These are phyloP conservation scores for Brachyptera risi DNA, from an alignment of 2,888 invertebrate species.

Conservation along the genomic window DNA sequence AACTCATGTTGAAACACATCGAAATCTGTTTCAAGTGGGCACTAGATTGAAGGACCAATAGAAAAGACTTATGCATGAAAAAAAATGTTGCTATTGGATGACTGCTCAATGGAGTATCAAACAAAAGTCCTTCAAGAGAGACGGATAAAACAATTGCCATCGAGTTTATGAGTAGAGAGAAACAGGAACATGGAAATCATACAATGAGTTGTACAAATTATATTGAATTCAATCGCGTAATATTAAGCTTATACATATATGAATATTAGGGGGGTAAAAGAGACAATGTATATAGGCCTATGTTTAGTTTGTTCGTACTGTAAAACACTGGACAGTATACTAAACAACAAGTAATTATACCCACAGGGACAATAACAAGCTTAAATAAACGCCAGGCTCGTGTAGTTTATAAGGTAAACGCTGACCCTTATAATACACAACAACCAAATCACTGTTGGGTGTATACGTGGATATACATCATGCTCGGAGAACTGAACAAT, in stretches of 20 bases:
- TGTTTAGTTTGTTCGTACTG: constrained; percentile 4
- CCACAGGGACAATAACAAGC: constrained; percentile 18
- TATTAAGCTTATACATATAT: not conserved
- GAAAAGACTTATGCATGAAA: no score
- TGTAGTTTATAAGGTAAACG: constrained; percentile 7
- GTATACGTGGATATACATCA: not conserved
- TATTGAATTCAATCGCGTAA: constrained; percentile 4
- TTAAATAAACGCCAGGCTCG: constrained; percentile 5
- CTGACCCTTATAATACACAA: constrained; percentile 2
- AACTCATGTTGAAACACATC: no score
- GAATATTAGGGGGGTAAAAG: not conserved
- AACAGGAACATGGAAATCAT: not conserved
- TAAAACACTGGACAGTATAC: constrained; percentile 8
- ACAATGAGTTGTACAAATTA: constrained; percentile 1
- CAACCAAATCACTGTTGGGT: constrained; percentile 12
- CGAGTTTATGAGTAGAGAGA: no score
- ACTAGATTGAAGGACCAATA: no score
- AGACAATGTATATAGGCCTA: not conserved
- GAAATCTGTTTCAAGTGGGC: no score
- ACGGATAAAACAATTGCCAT: no score
- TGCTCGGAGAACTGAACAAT: no score
- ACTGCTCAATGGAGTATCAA: no score
- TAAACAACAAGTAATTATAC: not conserved
- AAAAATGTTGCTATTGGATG: no score
- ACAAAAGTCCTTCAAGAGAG: no score